Base-by-base conservation (phyloP, 2,113 vertebrate species). In the Pseudorasbora parva region DNA sequence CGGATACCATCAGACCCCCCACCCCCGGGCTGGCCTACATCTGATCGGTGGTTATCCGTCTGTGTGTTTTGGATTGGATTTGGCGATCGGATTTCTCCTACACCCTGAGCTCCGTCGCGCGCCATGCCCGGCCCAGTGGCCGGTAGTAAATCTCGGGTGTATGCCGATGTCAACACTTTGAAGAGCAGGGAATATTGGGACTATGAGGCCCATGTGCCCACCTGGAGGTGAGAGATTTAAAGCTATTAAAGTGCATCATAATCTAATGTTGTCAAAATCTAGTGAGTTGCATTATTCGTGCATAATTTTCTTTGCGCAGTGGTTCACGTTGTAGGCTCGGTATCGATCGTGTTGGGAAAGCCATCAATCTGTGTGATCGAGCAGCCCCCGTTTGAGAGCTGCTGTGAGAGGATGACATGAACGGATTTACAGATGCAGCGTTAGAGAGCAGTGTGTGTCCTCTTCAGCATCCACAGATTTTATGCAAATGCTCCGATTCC, bases 111-210 rank as follows among this genome's bases (percentile, higher is more conserved):
- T 14, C 54, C 75, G 57, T 59, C 25, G 91, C 92, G 89, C 94
- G 96, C 95, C 89, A 98, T 97, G 97, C 97, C 97, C 91, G 97
- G 96, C 91, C 95, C 97, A 85, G 96, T 96, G 91, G 96, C 96
- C 89, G 96, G 96, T 92, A 98, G 97, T 94, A 96, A 96, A 93
- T 95, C 97, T 93, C 96, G 96, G 93, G 97, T 97, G 73, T 98
- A 98, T 93, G 95, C 96, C 90, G 97, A 98, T 87, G 96, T 97
- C 91, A 99, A 99, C 95, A 97, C 96, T 89, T 93, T 97, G 94
- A 96, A 97, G 93, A 97, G 96, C 95, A 93, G 96, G 90, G 97
- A 99, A 86, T 98, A 98, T 92, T 98, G 97, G 97, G 97, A 99
- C 94, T 99, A 99, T n/a, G 97, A 98, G 80, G 89, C 96, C 87